Evolutionary conservation across 2,888 invertebrate genomes (phyloP), one percentile per base, ranked within the genome.

Genomic region (Cepaea hortensis): DNA sequence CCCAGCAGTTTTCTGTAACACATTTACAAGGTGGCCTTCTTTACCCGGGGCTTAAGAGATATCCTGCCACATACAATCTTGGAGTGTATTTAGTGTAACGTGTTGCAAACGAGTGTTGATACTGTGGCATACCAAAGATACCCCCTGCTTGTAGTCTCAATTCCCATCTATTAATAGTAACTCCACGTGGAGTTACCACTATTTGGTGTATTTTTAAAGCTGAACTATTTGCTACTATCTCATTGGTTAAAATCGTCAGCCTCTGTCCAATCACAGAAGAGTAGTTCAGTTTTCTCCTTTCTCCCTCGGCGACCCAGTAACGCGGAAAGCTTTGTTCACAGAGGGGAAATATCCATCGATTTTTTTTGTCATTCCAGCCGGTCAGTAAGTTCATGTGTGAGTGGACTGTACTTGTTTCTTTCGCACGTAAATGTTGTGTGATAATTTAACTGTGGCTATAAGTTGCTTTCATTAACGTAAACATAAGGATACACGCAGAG

Each of bases 261-360:
- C 3, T 5, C 23, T 20, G 61, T 7, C 83, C 83, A 83, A 83
- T 83, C 72, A 72, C 73, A 61, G 61, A 18, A 1, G 62, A 61
- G 73, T 35, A 35, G n/a, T 13, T 23, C 75, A 83, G 72, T 83
- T 75, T 75, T 62, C 83, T 55, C 75, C 35, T 46, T 83, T 65
- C 83, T 83, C 13, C 18, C 35, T 72, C 23, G 18, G 6, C 83
- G 72, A 50, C 55, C 83, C 13, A 75, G 83, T 55, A 75, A 15
- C 75, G 55, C 73, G 55, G 83, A 83, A 83, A 55, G 83, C 83
- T 83, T 83, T 73, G 83, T 83, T 73, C 75, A 61, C 13, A 83
- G 75, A n/a, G 65, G 55, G 62, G 55, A 83, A 75, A 75, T 18
- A 73, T 61, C 23, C 23, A 75, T 75, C 62, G 73, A 75, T 83